Evolutionary conservation across 2,888 invertebrate species (phyloP).

Genomic region (Drosophila longiperda): DNA sequence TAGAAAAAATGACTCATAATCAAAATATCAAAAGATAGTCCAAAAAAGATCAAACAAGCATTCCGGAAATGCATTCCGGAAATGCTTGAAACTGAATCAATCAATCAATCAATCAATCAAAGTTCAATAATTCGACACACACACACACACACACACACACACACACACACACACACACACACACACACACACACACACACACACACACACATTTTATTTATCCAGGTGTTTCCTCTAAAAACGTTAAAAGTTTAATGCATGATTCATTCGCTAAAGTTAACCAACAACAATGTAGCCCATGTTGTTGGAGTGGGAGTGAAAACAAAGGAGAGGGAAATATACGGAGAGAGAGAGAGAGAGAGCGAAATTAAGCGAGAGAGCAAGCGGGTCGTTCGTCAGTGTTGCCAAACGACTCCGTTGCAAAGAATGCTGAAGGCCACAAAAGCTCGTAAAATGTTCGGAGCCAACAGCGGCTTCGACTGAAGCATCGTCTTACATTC

Average conservation of each 20-base stretch:
- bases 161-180: background rate
- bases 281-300: conserved; percentile 14
- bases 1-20: conserved; percentile 1
- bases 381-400: conserved; percentile 34
- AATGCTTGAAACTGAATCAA: conserved; percentile 4
- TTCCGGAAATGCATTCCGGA: conserved; percentile 31
- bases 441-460: conserved; percentile 63
- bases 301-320: conserved; percentile 34
- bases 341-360: background rate
- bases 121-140: conserved; percentile 12
- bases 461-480: conserved; percentile 33
- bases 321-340: background rate
- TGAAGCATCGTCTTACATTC: conserved; percentile 46
- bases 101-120: no score
- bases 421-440: conserved; percentile 74
- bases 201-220: conserved; percentile 45
- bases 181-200: background rate
- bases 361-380: conserved; percentile 9
- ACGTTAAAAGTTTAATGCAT: conserved; percentile 56
- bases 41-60: background rate
- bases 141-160: background rate
- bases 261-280: conserved; percentile 54
- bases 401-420: conserved; percentile 48
- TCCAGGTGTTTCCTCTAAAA: conserved; percentile 74
- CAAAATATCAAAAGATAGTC: background rate